Conservation (phyloP, 2,113 vertebrate genomes). For the Proterorhinus semilunaris region DNA sequence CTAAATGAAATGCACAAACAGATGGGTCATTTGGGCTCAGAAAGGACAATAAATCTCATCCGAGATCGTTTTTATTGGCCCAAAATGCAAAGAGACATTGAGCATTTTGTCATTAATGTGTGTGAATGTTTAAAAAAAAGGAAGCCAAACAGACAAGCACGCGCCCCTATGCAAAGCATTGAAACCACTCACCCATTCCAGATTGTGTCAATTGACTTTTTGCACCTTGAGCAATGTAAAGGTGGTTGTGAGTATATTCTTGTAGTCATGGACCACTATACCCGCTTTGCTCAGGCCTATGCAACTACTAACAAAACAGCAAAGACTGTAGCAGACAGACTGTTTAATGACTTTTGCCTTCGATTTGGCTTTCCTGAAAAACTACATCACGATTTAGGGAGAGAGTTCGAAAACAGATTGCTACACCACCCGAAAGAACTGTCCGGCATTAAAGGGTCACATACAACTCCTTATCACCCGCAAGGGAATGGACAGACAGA, state of each 20-base stretch:
- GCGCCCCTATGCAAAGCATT: constrained; percentile 8
- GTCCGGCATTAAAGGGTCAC: constrained; percentile 10
- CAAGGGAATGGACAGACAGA: constrained; percentile 22
- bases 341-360: constrained; percentile 12
- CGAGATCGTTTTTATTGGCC: constrained; percentile 21
- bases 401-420: constrained; percentile 18
- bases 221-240: constrained; percentile 23
- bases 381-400: background rate
- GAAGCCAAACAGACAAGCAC: background rate
- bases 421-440: constrained; percentile 20
- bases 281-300: constrained; percentile 16
- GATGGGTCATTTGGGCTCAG: background rate
- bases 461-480: constrained; percentile 11
- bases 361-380: background rate
- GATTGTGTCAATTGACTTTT: constrained; percentile 17
- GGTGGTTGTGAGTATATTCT: constrained; percentile 23
- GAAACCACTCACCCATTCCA: constrained; percentile 18
- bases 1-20: background rate
- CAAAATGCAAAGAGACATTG: constrained; percentile 22
- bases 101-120: constrained; percentile 11
- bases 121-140: constrained; percentile 25
- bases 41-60: background rate
- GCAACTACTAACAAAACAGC: constrained; percentile 14
- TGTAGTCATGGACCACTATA: constrained; percentile 25
- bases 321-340: constrained; percentile 9